Evolutionary conservation across 2,797 vertebrate species (phyloP), one percentile per base, ranked within the genome.

Genomic region (Enteromius argenteus): DNA sequence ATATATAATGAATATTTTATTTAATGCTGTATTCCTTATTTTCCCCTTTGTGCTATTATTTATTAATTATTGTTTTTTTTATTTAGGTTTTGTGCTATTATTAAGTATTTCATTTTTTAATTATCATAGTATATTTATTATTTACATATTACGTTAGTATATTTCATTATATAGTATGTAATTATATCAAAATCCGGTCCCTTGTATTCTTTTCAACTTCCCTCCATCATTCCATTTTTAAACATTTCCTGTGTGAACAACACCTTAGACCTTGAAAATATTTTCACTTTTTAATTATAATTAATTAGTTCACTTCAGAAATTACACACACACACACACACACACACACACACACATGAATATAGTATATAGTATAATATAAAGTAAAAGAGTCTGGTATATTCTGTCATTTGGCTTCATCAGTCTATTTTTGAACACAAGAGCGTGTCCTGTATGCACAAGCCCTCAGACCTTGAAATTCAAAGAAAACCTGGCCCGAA

Each of bases 401-500:
- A 19, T 27, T 60, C 37, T 60, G n/a, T 60, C 27, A 21, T 46
- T 49, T 66, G 1, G 8, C 6, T 66, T 27, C 13, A 37, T 51
- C 30, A 23, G 17, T n/a, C 14, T 81, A 27, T 81, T 66, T 80
- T 67, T 64, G 8, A 53, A 85, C 32, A 44, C 32, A 72, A 62
- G 37, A 79, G 11, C 32, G n/a, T 39, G 37, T 71, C 27, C 67
- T n/a, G 67, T 71, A 37, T 44, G 23, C 21, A 46, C 53, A 60
- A 39, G 32, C 13, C 19, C 11, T 49, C 11, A n/a, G 19, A 73
- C 11, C 79, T 32, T 62, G 11, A n/a, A 73, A 44, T 73, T 49
- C 69, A 64, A 73, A 64, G 2, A 82, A 74, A 72, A 32, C 39
- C 5, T 60, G 79, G 39, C 79, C 53, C 19, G 30, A 81, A 83